Base-by-base conservation (phyloP, 2,113 vertebrate species). In the Poicephalus meyeri region DNA sequence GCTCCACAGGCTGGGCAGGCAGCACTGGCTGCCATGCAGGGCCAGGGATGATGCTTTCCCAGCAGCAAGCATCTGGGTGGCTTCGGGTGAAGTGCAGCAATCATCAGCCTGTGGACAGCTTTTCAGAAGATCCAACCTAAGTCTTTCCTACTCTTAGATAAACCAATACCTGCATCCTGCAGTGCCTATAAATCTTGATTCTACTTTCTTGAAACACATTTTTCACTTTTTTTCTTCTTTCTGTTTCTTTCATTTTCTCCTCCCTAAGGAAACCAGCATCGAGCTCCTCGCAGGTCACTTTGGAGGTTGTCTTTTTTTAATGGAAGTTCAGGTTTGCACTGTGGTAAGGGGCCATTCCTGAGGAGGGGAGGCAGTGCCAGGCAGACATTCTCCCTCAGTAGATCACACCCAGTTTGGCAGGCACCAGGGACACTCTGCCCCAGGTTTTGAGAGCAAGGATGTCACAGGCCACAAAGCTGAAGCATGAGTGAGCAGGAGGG, bases 21-120 rank as follows among this genome's bases (percentile, higher is more conserved):
- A 61, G 33, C 20, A 29, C 41, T 37, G 47, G 50, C 41, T 74
- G 60, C 37, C 37, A n/a, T 0, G 1, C 41, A 12, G 15, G 26
- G 47, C 58, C 21, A 55, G 52, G n/a, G 39, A 20, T 6, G 31
- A 21, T 9, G 16, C 8, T 37, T 52, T 52, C 64, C 50, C 35
- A 31, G 41, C 16, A 80, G 41, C 16, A n/a, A 14, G 23, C 3
- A 0, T 8, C 47, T 1, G 1, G 6, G 7, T 1, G 0, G 37
- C 37, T 39, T 26, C 26, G 74, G 50, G 19, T 41, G 28, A 71
- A 87, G 35, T 4, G 25, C 37, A 89, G n/a, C 17, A 74, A 33
- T 16, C 52, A 13, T 3, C 4, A 84, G 31, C 9, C 13, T n/a
- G 18, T 16, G n/a, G 26, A 37, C 80, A 23, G n/a, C 4, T 35